Percentiles rank a stretch among this genome's conserved stretches.
Conservation (phyloP, 2,888 invertebrate species). For the Drosophila recens region DNA sequence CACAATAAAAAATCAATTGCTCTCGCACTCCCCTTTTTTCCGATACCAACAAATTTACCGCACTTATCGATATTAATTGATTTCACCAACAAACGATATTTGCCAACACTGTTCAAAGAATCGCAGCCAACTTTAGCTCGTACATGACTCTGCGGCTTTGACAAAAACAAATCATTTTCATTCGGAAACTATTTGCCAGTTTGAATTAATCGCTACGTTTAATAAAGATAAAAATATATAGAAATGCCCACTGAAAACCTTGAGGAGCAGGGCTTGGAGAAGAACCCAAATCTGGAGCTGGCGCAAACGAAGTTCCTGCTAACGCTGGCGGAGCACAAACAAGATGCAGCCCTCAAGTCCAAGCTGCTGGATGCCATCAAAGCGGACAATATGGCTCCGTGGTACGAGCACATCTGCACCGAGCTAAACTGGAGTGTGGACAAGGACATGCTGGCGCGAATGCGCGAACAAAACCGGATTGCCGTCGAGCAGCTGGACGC, state of each 20-base stretch:
- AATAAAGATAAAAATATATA: constrained; percentile 10
- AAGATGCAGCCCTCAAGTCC: constrained; percentile 89
- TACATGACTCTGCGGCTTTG: constrained; percentile 83
- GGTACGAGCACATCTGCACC: constrained; percentile 95
- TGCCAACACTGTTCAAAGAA: constrained; percentile 22
- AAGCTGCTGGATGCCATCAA: constrained; percentile 92
- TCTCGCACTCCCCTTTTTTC: constrained; percentile 71
- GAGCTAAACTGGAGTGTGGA: constrained; percentile 94
- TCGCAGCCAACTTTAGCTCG: constrained; percentile 63
- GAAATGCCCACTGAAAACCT: constrained; percentile 87
- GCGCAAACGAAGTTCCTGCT: constrained; percentile 95
- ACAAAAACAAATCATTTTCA: constrained; percentile 59
- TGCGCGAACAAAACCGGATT: constrained; percentile 90
- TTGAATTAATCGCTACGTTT: constrained; percentile 21
- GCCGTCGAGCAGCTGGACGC: constrained; percentile 91
- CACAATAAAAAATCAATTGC: constrained; percentile 76
- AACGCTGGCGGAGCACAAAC: constrained; percentile 91
- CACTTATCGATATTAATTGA: constrained; percentile 38
- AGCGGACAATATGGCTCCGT: constrained; percentile 94
- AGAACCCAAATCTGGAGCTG: constrained; percentile 91
- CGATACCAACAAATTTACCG: constrained; percentile 35
- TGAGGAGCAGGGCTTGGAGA: constrained; percentile 87
- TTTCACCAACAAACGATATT: constrained; percentile 2
- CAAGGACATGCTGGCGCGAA: constrained; percentile 87
- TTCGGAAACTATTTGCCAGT: constrained; percentile 37